These are phyloP conservation scores for Heteromyza rotundicornis DNA, from an alignment of 2,888 invertebrate species.

Conservation along the genomic window DNA sequence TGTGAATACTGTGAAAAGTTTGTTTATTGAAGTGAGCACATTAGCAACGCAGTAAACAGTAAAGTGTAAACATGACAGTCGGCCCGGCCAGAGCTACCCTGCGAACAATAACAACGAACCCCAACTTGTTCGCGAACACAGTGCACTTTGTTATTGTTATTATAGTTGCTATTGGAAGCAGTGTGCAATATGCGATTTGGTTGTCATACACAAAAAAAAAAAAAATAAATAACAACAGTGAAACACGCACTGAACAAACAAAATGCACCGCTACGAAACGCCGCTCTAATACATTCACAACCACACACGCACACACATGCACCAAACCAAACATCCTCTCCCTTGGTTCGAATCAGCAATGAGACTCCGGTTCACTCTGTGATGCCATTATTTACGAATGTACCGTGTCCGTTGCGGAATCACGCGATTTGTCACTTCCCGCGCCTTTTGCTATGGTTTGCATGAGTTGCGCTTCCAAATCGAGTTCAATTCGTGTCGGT, in stretches of 20 bases:
- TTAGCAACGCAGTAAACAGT: constrained; percentile 6
- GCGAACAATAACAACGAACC: constrained; percentile 16
- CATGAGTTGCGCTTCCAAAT: not conserved
- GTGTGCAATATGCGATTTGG: not conserved
- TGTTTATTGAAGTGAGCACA: constrained; percentile 11
- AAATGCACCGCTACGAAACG: not conserved
- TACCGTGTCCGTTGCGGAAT: constrained; percentile 7
- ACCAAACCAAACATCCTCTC: too few species aligned
- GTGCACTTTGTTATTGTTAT: constrained; percentile 1
- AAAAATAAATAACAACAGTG: not conserved
- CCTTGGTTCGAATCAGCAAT: too few species aligned
- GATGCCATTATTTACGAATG: too few species aligned
- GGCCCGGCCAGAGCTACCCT: constrained; percentile 13
- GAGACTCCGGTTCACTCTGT: too few species aligned
- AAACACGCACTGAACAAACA: constrained; percentile 15
- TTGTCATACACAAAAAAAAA: constrained; percentile 11
- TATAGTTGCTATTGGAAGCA: not conserved
- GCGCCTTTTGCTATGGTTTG: constrained; percentile 16
- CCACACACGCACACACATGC: too few species aligned
- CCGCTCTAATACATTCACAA: not conserved
- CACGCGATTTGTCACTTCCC: constrained; percentile 20
- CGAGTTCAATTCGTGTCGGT: not conserved
- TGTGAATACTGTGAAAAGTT: too few species aligned
- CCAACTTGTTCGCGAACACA: constrained; percentile 1
- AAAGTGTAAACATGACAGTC: constrained; percentile 16